Evolutionary conservation across 2,113 vertebrate species (phyloP), one percentile per base, ranked within the genome.

Genomic region (Campylorhamphus procurvoides): DNA sequence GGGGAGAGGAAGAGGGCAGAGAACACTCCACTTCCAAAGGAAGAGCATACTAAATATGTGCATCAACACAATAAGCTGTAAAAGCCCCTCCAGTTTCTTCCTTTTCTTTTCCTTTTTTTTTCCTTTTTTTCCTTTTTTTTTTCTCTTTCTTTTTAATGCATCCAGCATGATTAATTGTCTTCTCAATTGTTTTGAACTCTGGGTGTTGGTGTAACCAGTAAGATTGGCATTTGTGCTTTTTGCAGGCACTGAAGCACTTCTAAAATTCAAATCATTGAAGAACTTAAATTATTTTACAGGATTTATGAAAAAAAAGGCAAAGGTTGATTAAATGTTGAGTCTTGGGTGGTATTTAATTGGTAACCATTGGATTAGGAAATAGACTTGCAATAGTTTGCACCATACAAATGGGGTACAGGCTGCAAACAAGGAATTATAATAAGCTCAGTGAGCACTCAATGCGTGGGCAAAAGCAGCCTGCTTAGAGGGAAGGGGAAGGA

Each of bases 301-400:
- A 53, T 89, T 79, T 94, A 87, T 84, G 60, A 66, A 62, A 79
- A 83, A 88, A 84, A 84, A 73, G 47, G 15, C 37, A 85, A 62
- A 58, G 37, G 60, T 66, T 94, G 66, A 89, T 89, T 87, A 95
- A 82, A 91, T 67, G 62, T 85, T 87, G 89, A 89, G 31, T 94
- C 74, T 85, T 79, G 58, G 47, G 76, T 90, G 42, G 16, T 77
- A 62, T 79, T 87, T 93, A 87, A 82, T 82, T 91, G 81, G 58
- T 82, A 82, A 49, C 9, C 35, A 64, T 39, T 85, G 33, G 19
- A 16, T 94, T 89, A 84, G 68, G 89, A 93, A 75, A 64, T 37
- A 69, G 46, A 63, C 14, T 84, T 86, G 76, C 15, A 58, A 12
- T 47, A 40, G 18, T 84, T 81, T 87, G n/a, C 39, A 39, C 66